These are phyloP conservation scores for Caenorhabditis doughertyi DNA, from an alignment of 2,888 invertebrate species.

Conservation along the genomic window DNA sequence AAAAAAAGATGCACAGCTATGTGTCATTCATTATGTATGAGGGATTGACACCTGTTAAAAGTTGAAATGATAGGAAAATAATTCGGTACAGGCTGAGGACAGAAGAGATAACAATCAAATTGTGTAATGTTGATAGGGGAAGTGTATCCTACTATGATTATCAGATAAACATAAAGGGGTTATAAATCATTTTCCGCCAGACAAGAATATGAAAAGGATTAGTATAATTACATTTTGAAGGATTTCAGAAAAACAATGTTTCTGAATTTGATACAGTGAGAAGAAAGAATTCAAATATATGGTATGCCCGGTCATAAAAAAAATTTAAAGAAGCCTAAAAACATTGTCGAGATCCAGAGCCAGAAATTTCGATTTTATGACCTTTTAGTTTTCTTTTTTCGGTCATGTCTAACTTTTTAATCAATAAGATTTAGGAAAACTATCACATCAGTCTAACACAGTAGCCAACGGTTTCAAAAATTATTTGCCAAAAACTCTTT, in stretches of 20 bases:
- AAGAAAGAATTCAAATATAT: too few relatives aligned
- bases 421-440: too few relatives aligned
- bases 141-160: not conserved
- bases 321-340: too few relatives aligned
- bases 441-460: too few relatives aligned
- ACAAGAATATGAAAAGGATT: not conserved
- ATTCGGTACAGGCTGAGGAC: not conserved
- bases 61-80: not conserved
- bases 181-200: conserved; percentile 33
- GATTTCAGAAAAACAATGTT: not conserved
- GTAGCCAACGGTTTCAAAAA: too few relatives aligned
- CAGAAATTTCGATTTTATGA: too few relatives aligned
- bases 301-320: too few relatives aligned
- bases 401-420: too few relatives aligned
- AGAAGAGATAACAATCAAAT: not conserved
- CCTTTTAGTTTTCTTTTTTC: too few relatives aligned
- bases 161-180: conserved; percentile 5
- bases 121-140: conserved; percentile 3
- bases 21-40: conserved; percentile 21
- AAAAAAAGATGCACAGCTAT: not conserved
- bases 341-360: too few relatives aligned
- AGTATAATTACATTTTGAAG: too few relatives aligned
- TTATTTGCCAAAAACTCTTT: too few relatives aligned
- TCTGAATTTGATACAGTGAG: not conserved
- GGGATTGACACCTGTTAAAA: not conserved